phyloP scores from a whole-genome alignment of 2,113 vertebrate genomes.

The Prolemur simus region DNA sequence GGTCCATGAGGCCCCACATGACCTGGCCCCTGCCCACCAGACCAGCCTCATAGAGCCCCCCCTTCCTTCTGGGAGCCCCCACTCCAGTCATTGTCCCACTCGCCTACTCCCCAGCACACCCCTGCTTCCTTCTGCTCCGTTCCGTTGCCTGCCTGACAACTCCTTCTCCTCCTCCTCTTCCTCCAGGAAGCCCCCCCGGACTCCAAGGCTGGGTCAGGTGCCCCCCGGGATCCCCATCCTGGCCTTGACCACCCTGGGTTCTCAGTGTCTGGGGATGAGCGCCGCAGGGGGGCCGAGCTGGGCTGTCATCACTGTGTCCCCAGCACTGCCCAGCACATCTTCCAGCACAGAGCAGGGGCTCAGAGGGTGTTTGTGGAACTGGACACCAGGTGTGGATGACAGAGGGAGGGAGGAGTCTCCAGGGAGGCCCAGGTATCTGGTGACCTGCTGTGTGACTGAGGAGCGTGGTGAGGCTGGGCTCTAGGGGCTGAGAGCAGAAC shows the following conservation, averaged over 20 bases:
- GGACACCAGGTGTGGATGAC: conserved; percentile 11
- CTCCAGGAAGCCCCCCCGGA: background rate
- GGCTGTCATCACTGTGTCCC: background rate
- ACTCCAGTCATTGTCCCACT: too few relatives aligned
- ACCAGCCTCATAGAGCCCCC: background rate
- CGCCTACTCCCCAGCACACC: fast-evolving
- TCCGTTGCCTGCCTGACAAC: background rate
- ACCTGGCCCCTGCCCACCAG: background rate
- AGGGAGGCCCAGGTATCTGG: conserved; percentile 48
- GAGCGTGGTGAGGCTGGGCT: fast-evolving
- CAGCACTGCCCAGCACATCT: background rate
- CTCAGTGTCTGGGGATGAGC: background rate
- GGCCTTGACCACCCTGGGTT: too few relatives aligned
- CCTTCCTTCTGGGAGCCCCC: background rate
- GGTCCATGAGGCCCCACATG: background rate
- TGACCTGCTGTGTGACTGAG: background rate
- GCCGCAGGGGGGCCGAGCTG: background rate
- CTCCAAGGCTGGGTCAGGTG: background rate
- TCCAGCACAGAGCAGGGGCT: background rate
- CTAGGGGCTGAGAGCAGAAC: background rate
- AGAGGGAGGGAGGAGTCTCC: background rate
- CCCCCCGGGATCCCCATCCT: background rate
- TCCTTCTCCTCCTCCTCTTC: background rate
- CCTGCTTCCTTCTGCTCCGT: background rate
- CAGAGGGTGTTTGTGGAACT: conserved; percentile 31